Percentiles rank a stretch among this genome's conserved stretches.
Evolutionary conservation across 2,888 invertebrate species (phyloP).

Genomic region (Tryphoninae sp.): DNA sequence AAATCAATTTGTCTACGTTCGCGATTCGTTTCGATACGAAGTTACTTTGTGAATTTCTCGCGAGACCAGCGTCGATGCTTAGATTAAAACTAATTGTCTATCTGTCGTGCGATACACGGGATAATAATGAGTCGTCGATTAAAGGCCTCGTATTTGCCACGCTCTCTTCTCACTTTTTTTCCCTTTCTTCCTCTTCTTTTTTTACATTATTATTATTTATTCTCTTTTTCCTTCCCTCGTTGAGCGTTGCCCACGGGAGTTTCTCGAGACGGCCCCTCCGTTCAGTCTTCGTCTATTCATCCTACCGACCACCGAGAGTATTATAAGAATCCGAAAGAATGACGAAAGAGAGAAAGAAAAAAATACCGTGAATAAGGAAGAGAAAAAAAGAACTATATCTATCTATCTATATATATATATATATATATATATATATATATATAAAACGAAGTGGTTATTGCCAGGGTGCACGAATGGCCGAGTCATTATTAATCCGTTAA

Average conservation of each 20-base stretch:
- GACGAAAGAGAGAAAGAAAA: slow-evolving; percentile 19
- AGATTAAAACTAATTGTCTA: not conserved
- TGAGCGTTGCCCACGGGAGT: not conserved
- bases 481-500: slow-evolving; percentile 67
- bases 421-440: slow-evolving; percentile 32
- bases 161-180: slow-evolving; percentile 3
- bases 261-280: slow-evolving; percentile 13
- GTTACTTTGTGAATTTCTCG: no score
- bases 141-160: no score
- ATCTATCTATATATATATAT: slow-evolving; percentile 25
- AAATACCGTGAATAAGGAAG: slow-evolving; percentile 41
- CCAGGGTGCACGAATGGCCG: slow-evolving; percentile 40
- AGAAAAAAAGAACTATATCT: slow-evolving; percentile 8
- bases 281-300: slow-evolving; percentile 49
- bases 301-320: slow-evolving; percentile 41
- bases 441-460: slow-evolving; percentile 41
- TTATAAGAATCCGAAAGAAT: slow-evolving; percentile 38
- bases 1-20: no score
- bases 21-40: no score
- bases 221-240: not conserved
- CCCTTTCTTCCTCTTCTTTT: not conserved
- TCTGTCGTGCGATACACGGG: slow-evolving; percentile 3
- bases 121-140: slow-evolving; percentile 27
- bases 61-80: no score
- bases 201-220: not conserved